phyloP scores from a whole-genome alignment of 2,888 invertebrate genomes.

The Rhimphoctona megacephalus region DNA sequence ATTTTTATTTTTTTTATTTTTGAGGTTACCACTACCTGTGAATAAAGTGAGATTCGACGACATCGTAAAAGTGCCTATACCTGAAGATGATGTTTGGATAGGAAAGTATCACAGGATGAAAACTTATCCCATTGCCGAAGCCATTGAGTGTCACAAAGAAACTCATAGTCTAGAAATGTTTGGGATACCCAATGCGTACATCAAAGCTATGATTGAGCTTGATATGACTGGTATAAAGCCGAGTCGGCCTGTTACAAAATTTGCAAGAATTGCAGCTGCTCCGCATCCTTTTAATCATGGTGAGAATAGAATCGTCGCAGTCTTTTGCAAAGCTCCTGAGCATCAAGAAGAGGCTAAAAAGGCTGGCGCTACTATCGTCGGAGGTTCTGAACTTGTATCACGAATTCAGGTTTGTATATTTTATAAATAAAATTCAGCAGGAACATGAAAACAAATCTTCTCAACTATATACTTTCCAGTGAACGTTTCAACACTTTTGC shows the following conservation, averaged over 20 bases:
- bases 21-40: conserved; percentile 84
- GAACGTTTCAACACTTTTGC: background rate
- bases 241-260: conserved; percentile 90
- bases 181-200: conserved; percentile 90
- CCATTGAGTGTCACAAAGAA: conserved; percentile 92
- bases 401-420: conserved; percentile 87
- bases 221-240: conserved; percentile 88
- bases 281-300: conserved; percentile 90
- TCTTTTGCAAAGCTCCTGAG: conserved; percentile 90
- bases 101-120: conserved; percentile 87
- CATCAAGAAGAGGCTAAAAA: conserved; percentile 87
- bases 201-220: conserved; percentile 91
- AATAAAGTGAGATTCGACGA: conserved; percentile 88
- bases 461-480: background rate
- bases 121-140: conserved; percentile 90
- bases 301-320: conserved; percentile 89
- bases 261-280: conserved; percentile 88
- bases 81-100: conserved; percentile 89
- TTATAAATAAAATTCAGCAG: background rate
- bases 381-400: conserved; percentile 91
- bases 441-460: background rate
- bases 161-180: conserved; percentile 93
- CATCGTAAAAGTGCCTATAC: conserved; percentile 85
- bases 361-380: conserved; percentile 91
- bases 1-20: conserved; percentile 58